phyloP scores from a whole-genome alignment of 1,140 invertebrate species.

The Drosophila fuyamai region DNA sequence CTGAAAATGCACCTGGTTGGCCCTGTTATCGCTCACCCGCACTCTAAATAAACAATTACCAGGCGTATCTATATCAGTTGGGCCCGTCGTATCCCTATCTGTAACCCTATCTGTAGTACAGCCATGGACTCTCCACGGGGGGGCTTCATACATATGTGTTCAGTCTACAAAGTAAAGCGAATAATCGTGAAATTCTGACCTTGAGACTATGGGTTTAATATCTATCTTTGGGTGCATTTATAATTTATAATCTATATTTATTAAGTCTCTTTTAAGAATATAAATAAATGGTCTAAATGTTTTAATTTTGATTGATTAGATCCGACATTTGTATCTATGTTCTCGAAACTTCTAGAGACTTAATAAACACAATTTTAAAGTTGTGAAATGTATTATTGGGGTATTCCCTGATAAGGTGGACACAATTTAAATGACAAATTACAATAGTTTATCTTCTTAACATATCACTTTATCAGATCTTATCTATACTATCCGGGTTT shows the following conservation, averaged over 20 bases:
- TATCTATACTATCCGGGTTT: background rate
- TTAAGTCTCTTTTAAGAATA: background rate
- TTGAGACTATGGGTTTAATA: background rate
- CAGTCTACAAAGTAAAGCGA: background rate
- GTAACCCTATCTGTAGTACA: conserved; percentile 8
- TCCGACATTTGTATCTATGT: background rate
- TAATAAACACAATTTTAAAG: background rate
- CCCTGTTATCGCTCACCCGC: conserved; percentile 9
- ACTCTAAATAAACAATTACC: conserved; percentile 31
- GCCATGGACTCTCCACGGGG: background rate
- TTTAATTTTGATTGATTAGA: conserved; percentile 1
- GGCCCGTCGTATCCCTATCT: conserved; percentile 14
- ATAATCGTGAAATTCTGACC: background rate
- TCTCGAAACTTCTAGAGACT: background rate
- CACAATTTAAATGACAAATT: too few relatives aligned
- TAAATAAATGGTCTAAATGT: background rate
- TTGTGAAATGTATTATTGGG: background rate
- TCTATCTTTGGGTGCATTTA: background rate
- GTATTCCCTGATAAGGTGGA: background rate
- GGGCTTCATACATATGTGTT: background rate
- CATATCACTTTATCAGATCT: background rate
- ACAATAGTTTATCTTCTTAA: background rate
- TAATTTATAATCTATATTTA: background rate
- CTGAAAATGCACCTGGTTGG: conserved; percentile 7
- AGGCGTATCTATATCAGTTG: conserved; percentile 24